A percentile compares a stretch with the other conserved stretches of the same genome.
These are phyloP conservation scores for Ginglymostoma cirratum DNA, from an alignment of 2,113 vertebrate genomes.

Conservation along the genomic window DNA sequence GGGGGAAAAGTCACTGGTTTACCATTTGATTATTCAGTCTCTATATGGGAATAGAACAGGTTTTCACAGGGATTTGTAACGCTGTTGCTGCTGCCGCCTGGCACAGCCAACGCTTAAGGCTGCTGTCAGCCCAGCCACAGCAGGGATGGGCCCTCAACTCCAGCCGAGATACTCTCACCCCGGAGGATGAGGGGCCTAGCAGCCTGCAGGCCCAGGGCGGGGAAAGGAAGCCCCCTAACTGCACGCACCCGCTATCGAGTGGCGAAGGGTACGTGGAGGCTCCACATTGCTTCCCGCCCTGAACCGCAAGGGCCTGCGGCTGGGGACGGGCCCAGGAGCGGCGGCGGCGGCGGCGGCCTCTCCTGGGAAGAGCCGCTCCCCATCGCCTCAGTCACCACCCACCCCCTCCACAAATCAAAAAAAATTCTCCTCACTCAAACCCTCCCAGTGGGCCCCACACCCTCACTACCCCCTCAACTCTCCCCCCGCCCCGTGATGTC, in stretches of 20 bases:
- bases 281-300: neutral
- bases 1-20: neutral
- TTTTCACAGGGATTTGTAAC: neutral
- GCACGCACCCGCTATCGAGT: too few relatives aligned
- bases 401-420: neutral
- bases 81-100: neutral
- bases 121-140: neutral
- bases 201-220: neutral
- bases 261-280: neutral
- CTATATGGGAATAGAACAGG: too few relatives aligned
- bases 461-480: too few relatives aligned
- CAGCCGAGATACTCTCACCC: too few relatives aligned
- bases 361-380: too few relatives aligned
- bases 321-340: neutral
- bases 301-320: neutral
- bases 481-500: too few relatives aligned
- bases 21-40: neutral
- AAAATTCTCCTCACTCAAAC: too few relatives aligned
- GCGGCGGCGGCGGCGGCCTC: neutral
- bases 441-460: neutral
- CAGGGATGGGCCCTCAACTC: too few relatives aligned
- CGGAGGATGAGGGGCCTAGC: neutral
- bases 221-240: too few relatives aligned
- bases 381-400: neutral
- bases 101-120: neutral